phyloP scores from a whole-genome alignment of 2,797 vertebrate genomes.

The Lophotriccus pileatus region DNA sequence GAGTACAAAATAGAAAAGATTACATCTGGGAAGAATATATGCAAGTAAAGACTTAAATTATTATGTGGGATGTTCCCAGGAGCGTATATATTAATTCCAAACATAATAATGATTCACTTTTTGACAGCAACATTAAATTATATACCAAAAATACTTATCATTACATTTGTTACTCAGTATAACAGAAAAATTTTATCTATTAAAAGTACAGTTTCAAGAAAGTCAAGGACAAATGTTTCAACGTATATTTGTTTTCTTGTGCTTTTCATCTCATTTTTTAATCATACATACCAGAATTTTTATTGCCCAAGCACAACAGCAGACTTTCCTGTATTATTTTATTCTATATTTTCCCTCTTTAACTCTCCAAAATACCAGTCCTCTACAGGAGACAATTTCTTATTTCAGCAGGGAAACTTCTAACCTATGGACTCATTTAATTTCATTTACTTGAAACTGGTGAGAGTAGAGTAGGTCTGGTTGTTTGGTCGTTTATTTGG shows the following conservation, averaged over 20 bases:
- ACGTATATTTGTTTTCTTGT: background rate
- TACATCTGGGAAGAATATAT: slow-evolving; percentile 18
- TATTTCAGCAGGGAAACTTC: background rate
- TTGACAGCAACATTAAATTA: background rate
- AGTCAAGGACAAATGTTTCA: background rate
- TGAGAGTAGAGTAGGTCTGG: background rate
- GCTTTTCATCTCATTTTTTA: background rate
- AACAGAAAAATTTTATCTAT: background rate
- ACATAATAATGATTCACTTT: background rate
- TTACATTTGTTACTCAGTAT: background rate
- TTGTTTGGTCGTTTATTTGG: background rate
- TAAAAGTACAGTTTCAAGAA: background rate
- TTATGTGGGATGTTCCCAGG: background rate
- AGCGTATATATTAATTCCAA: background rate
- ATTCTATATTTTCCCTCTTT: background rate
- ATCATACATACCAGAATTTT: background rate
- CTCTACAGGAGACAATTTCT: background rate
- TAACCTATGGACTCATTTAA: background rate
- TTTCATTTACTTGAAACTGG: background rate
- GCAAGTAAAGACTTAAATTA: background rate
- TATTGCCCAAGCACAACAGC: background rate
- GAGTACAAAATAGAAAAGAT: slow-evolving; percentile 24
- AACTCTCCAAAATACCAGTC: background rate
- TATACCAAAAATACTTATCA: background rate
- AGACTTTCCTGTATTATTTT: background rate